Evolutionary conservation across 2,113 vertebrate species (phyloP).

Genomic region (Crotalus horridus): DNA sequence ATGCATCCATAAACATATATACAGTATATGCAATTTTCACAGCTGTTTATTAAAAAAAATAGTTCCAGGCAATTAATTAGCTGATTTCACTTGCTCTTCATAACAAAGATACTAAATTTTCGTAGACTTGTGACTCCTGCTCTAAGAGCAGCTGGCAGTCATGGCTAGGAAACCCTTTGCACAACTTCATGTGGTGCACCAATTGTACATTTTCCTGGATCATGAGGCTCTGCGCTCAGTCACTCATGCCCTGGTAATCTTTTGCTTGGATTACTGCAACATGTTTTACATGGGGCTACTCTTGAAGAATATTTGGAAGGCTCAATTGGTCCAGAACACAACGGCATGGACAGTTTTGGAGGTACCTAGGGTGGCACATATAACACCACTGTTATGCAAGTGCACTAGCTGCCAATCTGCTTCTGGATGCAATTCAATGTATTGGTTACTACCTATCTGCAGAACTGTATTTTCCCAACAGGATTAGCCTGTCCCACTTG

Average conservation of each 20-base stretch:
- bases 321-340: background rate
- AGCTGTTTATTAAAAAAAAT: background rate
- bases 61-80: background rate
- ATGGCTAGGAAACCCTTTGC: background rate
- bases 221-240: background rate
- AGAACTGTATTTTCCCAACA: background rate
- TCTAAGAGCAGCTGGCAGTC: background rate
- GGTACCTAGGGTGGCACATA: background rate
- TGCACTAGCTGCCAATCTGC: background rate
- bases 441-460: background rate
- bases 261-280: background rate
- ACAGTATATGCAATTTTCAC: background rate
- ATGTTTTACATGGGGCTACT: background rate
- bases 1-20: background rate
- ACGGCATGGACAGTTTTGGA: background rate
- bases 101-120: background rate
- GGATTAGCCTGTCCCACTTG: background rate
- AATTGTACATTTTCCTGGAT: background rate
- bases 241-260: background rate
- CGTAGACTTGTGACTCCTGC: background rate
- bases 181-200: background rate
- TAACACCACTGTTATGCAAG: background rate
- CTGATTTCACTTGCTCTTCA: rapidly evolving
- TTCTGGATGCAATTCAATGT: background rate
- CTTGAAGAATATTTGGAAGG: background rate